Conservation (phyloP, 1,140 invertebrate species). For the Hyles euphorbiae region DNA sequence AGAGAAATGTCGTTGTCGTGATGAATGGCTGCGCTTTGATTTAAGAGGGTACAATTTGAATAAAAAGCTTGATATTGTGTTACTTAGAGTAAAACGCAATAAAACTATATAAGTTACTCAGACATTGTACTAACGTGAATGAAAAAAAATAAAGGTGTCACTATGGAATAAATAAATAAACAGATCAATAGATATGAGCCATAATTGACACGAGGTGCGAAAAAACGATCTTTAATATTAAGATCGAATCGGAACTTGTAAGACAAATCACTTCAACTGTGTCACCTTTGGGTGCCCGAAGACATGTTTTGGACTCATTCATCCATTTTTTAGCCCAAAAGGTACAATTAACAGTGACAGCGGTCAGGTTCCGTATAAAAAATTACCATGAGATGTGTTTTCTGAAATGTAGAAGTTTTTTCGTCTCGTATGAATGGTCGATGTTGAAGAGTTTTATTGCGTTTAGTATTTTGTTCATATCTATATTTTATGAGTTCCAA, state of each 20-base stretch:
- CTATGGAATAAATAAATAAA: slow-evolving; percentile 7
- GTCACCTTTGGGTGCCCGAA: slow-evolving; percentile 57
- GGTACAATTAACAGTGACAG: slow-evolving; percentile 59
- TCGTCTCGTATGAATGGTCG: slow-evolving; percentile 29
- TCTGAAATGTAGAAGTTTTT: slow-evolving; percentile 42
- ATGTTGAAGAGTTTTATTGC: slow-evolving; percentile 50
- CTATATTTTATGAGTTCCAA: slow-evolving; percentile 57
- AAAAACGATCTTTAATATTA: slow-evolving; percentile 47
- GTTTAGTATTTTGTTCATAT: slow-evolving; percentile 60
- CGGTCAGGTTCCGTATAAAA: slow-evolving; percentile 60
- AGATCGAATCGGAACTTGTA: slow-evolving; percentile 59
- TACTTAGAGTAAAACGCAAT: slow-evolving; percentile 42
- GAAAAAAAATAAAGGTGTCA: slow-evolving; percentile 11
- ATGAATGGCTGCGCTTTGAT: slow-evolving; percentile 56
- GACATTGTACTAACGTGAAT: slow-evolving; percentile 7
- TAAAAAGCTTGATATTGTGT: slow-evolving; percentile 41
- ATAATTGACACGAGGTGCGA: slow-evolving; percentile 48
- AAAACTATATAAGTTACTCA: slow-evolving; percentile 46
- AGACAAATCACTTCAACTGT: slow-evolving; percentile 64
- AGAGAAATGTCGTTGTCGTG: slow-evolving; percentile 46
- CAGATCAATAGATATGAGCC: slow-evolving; percentile 34
- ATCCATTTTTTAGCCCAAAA: slow-evolving; percentile 52
- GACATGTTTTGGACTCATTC: slow-evolving; percentile 44
- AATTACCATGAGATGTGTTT: slow-evolving; percentile 38
- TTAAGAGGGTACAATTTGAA: slow-evolving; percentile 55